Percentiles rank a stretch among this genome's conserved stretches.
Evolutionary conservation across 2,113 vertebrate genomes (phyloP).

Genomic region (Centropristis striata): DNA sequence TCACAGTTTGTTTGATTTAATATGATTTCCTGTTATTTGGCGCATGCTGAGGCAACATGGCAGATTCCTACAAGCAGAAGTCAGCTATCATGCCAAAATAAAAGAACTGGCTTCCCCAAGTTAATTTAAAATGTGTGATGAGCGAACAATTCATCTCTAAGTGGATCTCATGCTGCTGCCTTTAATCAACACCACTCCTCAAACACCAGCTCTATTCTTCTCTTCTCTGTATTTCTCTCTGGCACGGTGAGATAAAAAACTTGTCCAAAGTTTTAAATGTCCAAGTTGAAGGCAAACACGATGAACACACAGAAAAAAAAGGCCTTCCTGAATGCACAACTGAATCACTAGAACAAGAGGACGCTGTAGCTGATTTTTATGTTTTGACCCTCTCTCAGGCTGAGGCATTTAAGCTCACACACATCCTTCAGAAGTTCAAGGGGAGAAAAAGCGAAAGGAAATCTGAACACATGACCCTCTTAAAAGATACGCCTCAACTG

Average conservation of each 20-base stretch:
- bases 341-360: conserved; percentile 42
- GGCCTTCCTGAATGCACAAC: neutral
- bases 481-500: conserved; percentile 79
- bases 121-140: conserved; percentile 51
- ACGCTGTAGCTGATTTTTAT: conserved; percentile 37
- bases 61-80: conserved; percentile 13
- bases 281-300: conserved; percentile 33
- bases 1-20: neutral
- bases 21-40: conserved; percentile 5
- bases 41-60: neutral
- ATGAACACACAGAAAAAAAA: neutral
- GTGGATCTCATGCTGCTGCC: conserved; percentile 23
- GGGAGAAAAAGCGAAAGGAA: conserved; percentile 79
- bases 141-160: conserved; percentile 30
- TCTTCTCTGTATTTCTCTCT: conserved; percentile 4
- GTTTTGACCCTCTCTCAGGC: conserved; percentile 44
- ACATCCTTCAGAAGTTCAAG: conserved; percentile 77
- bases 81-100: conserved; percentile 1
- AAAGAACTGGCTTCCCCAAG: conserved; percentile 21
- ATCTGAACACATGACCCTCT: conserved; percentile 80
- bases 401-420: conserved; percentile 62
- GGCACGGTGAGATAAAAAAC: conserved; percentile 22
- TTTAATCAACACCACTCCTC: conserved; percentile 56
- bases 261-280: conserved; percentile 37
- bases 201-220: conserved; percentile 39